A percentile compares a stretch with the other conserved stretches of the same genome.
Conservation (phyloP, 1,140 invertebrate genomes). For the Pygmarrhopalites habei region DNA sequence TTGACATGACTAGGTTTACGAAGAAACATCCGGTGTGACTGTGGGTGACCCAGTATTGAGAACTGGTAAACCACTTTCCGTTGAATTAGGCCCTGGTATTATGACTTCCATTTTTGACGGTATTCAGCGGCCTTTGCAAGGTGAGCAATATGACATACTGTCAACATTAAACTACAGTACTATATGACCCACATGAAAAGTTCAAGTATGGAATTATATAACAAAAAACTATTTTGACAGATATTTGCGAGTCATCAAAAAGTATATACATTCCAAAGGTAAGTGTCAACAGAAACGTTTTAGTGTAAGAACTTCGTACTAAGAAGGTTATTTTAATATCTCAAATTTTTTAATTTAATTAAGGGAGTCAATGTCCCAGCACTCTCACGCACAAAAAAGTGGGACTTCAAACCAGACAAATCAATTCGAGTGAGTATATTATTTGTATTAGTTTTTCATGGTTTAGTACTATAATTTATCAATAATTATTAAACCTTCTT, state of each 20-base stretch:
- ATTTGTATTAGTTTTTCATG: too few species aligned
- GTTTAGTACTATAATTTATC: too few species aligned
- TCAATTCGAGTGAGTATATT: conserved; percentile 64
- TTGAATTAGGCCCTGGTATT: conserved; percentile 98
- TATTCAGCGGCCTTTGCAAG: conserved; percentile 94
- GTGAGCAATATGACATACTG: too few species aligned
- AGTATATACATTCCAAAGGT: conserved; percentile 99
- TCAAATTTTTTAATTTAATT: too few species aligned
- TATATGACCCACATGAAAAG: too few species aligned
- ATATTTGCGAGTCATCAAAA: conserved; percentile 85
- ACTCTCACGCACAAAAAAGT: conserved; percentile 69
- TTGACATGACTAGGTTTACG: conserved; percentile 68
- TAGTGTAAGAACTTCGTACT: too few species aligned
- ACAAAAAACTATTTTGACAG: too few species aligned
- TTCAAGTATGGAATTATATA: too few species aligned
- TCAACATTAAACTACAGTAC: too few species aligned
- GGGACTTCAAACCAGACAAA: conserved; percentile 83
- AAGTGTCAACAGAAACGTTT: too few species aligned
- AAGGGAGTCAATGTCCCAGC: conserved; percentile 90
- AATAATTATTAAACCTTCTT: too few species aligned
- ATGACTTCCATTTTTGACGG: conserved; percentile 97
- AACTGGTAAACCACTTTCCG: conserved; percentile 95
- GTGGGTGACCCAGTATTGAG: conserved; percentile 97
- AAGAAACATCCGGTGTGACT: conserved; percentile 98
- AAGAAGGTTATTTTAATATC: too few species aligned